These are phyloP conservation scores for Melanotaenia trifasciata DNA, from an alignment of 2,797 vertebrate genomes.

Conservation along the genomic window DNA sequence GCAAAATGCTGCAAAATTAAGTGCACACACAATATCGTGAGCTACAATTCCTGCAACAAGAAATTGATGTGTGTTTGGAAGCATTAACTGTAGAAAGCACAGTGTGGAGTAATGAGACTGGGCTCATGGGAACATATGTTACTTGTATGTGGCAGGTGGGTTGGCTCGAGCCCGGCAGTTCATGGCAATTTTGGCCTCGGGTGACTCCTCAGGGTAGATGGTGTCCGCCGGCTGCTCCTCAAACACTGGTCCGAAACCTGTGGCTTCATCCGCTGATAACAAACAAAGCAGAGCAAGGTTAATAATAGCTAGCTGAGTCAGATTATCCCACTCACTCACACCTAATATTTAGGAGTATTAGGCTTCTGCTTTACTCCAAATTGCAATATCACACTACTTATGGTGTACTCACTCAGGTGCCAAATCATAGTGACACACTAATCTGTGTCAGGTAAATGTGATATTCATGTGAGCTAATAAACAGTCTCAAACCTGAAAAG, in stretches of 20 bases:
- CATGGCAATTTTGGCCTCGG: constrained; percentile 93
- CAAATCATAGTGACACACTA: constrained; percentile 29
- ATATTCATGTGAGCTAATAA: constrained; percentile 39
- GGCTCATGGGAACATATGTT: constrained; percentile 72
- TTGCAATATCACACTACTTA: no score
- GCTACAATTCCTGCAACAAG: constrained; percentile 6
- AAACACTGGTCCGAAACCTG: constrained; percentile 95
- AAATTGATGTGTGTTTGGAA: not conserved
- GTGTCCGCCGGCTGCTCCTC: constrained; percentile 96
- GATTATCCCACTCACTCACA: constrained; percentile 9
- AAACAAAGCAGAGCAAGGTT: constrained; percentile 42
- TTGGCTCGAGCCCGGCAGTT: constrained; percentile 91
- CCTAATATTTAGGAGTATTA: no score
- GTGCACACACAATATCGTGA: constrained; percentile 1
- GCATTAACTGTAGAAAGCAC: constrained; percentile 17
- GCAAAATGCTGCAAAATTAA: constrained; percentile 42
- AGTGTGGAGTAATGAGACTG: constrained; percentile 41
- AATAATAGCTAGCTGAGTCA: constrained; percentile 39
- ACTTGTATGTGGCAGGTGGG: constrained; percentile 94
- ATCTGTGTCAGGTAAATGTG: constrained; percentile 33
- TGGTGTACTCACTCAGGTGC: constrained; percentile 48
- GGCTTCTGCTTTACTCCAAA: no score
- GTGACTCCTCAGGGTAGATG: constrained; percentile 95
- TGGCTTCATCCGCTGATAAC: constrained; percentile 86
- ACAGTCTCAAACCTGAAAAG: constrained; percentile 41